A percentile compares a stretch with the other conserved stretches of the same genome.
Conservation (phyloP, 2,797 vertebrate genomes). For the Sebastes cheni region DNA sequence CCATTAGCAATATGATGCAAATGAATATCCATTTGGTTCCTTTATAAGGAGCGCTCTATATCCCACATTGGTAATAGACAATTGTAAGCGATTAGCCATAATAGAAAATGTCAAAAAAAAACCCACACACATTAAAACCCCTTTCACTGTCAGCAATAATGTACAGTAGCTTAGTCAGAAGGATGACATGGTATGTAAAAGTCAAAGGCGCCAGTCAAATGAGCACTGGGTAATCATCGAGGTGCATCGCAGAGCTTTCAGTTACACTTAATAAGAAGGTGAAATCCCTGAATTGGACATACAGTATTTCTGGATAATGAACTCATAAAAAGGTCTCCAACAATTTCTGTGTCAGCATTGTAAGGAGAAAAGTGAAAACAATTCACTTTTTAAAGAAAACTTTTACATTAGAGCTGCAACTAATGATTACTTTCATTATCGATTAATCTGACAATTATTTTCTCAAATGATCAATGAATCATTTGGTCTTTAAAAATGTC, state of each 20-base stretch:
- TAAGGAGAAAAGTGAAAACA: slow-evolving; percentile 3
- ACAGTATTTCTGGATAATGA: slow-evolving; percentile 24
- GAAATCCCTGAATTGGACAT: slow-evolving; percentile 24
- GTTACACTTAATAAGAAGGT: slow-evolving; percentile 20
- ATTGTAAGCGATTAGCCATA: slow-evolving; percentile 62
- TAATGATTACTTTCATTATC: not conserved
- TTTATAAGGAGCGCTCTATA: slow-evolving; percentile 48
- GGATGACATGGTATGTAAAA: slow-evolving; percentile 30
- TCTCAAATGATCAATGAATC: not conserved
- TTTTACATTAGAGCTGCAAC: not conserved
- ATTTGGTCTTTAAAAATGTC: not conserved
- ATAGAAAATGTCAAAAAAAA: slow-evolving; percentile 36
- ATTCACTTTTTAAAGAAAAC: not conserved
- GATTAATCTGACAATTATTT: not conserved
- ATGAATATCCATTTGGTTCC: slow-evolving; percentile 57
- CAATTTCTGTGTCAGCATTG: slow-evolving; percentile 4
- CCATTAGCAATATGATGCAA: slow-evolving; percentile 74
- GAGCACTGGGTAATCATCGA: slow-evolving; percentile 32
- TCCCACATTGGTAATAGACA: slow-evolving; percentile 49
- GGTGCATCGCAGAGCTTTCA: slow-evolving; percentile 20
- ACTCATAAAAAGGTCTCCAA: slow-evolving; percentile 15
- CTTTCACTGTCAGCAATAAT: slow-evolving; percentile 79
- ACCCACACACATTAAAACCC: slow-evolving; percentile 18
- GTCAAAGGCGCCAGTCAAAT: slow-evolving; percentile 20
- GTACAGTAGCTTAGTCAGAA: slow-evolving; percentile 67